Conservation (phyloP, 2,888 invertebrate species). For the Buathra laborator region DNA sequence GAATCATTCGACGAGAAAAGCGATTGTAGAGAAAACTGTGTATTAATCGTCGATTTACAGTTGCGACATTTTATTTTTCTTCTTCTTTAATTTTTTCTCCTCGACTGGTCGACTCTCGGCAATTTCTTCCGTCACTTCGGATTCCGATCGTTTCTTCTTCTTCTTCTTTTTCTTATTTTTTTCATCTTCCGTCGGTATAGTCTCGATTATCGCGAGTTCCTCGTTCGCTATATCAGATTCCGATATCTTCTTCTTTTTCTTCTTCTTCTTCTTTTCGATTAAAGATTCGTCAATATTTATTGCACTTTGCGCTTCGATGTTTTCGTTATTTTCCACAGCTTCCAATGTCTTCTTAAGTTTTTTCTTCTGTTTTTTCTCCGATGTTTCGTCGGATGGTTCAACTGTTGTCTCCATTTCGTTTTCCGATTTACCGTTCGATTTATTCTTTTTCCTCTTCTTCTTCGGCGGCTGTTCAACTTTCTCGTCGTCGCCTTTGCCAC, state of each 20-base stretch:
- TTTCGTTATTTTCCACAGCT: constrained; percentile 1
- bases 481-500: neutral
- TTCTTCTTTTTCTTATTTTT: constrained; percentile 60
- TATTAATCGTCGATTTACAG: constrained; percentile 27
- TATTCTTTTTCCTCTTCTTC: constrained; percentile 66
- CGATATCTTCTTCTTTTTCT: constrained; percentile 59
- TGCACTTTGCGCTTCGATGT: neutral
- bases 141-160: constrained; percentile 57
- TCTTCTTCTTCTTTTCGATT: constrained; percentile 35
- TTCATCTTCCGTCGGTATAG: constrained; percentile 30
- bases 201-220: constrained; percentile 52
- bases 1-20: neutral
- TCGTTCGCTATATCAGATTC: constrained; percentile 39
- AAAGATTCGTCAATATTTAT: neutral
- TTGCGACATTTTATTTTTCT: constrained; percentile 49
- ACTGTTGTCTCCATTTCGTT: constrained; percentile 6
- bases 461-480: constrained; percentile 49
- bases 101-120: constrained; percentile 20
- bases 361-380: constrained; percentile 62
- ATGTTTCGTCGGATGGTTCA: neutral
- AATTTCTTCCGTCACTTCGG: constrained; percentile 34
- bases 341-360: constrained; percentile 62
- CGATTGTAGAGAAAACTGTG: constrained; percentile 11
- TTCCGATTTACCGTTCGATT: constrained; percentile 49
- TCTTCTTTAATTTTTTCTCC: constrained; percentile 40